These are phyloP conservation scores for Melinopterus prodromus DNA, from an alignment of 2,888 invertebrate genomes.

Conservation along the genomic window DNA sequence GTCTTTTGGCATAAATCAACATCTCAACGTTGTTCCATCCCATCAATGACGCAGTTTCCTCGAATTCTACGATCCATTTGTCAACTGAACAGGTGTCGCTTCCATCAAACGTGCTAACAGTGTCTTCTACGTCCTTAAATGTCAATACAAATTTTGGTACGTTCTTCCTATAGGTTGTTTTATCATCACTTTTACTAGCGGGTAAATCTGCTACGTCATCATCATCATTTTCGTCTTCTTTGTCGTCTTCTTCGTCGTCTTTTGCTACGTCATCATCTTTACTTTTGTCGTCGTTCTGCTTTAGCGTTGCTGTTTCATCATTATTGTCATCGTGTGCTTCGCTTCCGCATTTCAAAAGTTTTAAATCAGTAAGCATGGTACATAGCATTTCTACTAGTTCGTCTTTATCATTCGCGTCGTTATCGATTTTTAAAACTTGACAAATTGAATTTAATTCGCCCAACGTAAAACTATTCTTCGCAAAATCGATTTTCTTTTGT, in stretches of 20 bases:
- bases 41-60: slow-evolving; percentile 45
- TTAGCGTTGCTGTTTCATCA: no score
- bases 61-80: slow-evolving; percentile 47
- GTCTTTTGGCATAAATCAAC: slow-evolving; percentile 48
- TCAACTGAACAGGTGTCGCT: neutral
- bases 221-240: no score
- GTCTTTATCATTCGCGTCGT: neutral
- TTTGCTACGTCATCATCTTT: no score
- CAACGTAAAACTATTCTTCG: neutral
- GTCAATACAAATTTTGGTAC: neutral
- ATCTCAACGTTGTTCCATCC: slow-evolving; percentile 47
- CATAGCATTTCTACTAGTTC: neutral
- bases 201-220: no score
- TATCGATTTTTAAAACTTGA: neutral
- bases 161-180: no score
- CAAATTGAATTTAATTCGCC: neutral
- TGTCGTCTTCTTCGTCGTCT: no score
- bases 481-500: neutral
- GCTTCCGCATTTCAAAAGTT: no score
- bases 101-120: slow-evolving; percentile 4
- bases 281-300: no score
- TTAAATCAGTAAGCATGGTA: neutral
- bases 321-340: no score
- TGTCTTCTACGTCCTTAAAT: neutral
- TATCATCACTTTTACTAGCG: no score